Conservation (phyloP, 2,113 vertebrate genomes). For the Strix uralensis region DNA sequence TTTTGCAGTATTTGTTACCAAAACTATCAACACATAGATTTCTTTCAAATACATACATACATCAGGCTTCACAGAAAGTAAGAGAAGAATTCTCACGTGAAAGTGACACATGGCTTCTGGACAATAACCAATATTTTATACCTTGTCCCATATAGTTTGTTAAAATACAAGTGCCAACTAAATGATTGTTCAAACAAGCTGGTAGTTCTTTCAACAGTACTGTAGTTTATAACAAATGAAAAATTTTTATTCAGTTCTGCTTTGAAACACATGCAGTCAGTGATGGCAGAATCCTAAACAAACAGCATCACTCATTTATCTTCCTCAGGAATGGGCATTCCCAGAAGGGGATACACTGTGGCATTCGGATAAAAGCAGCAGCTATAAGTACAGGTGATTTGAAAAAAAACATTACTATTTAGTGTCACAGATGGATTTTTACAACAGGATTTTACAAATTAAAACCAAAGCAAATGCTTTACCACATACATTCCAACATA, state of each 20-base stretch:
- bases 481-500: neutral
- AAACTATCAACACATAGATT: neutral
- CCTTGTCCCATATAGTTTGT: neutral
- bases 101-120: neutral
- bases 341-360: neutral
- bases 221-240: neutral
- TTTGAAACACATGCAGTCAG: neutral
- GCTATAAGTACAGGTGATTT: neutral
- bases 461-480: neutral
- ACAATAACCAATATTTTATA: conserved; percentile 12
- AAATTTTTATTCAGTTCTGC: neutral
- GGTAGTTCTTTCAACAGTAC: neutral
- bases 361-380: neutral
- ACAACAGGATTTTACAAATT: neutral
- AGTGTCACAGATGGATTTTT: neutral
- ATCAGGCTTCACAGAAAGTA: neutral
- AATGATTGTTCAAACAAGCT: conserved; percentile 32
- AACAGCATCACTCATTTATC: neutral
- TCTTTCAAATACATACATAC: neutral
- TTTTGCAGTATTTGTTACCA: neutral
- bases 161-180: conserved; percentile 31
- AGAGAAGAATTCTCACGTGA: neutral
- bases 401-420: neutral
- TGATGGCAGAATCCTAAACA: neutral
- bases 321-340: neutral